A percentile compares a stretch with the other conserved stretches of the same genome.
phyloP scores from a whole-genome alignment of 2,888 invertebrate genomes.

The Atethmia centrago region DNA sequence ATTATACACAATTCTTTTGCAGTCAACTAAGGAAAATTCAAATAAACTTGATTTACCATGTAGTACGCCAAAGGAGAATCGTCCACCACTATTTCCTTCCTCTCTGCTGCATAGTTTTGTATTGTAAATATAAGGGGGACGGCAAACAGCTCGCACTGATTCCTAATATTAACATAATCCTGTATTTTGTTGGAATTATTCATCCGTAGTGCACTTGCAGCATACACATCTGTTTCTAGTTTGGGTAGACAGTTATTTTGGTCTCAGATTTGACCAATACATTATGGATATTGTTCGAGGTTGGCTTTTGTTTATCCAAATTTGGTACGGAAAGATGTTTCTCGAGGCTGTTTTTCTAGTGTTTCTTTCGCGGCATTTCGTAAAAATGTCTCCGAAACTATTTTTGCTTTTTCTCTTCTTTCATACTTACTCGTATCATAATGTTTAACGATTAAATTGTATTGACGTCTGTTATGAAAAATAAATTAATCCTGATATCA shows the following conservation, averaged over 20 bases:
- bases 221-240: constrained; percentile 72
- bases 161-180: constrained; percentile 83
- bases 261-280: constrained; percentile 48
- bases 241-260: constrained; percentile 34
- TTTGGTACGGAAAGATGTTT: background rate
- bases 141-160: constrained; percentile 69
- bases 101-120: constrained; percentile 61
- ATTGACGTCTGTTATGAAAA: too few relatives aligned
- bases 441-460: too few relatives aligned
- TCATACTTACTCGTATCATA: too few relatives aligned
- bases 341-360: background rate
- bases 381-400: background rate
- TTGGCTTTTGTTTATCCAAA: constrained; percentile 14
- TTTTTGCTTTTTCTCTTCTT: too few relatives aligned
- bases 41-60: constrained; percentile 8
- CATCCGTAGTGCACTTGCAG: constrained; percentile 73
- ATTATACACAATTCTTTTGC: too few relatives aligned
- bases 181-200: constrained; percentile 82
- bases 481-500: too few relatives aligned
- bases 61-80: background rate
- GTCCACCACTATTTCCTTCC: constrained; percentile 21
- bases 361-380: background rate
- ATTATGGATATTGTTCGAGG: constrained; percentile 53
- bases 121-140: constrained; percentile 64
- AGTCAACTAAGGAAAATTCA: too few relatives aligned